A percentile compares a stretch with the other conserved stretches of the same genome.
These are phyloP conservation scores for Semibalanus balanoides DNA, from an alignment of 1,140 invertebrate species.

Conservation along the genomic window DNA sequence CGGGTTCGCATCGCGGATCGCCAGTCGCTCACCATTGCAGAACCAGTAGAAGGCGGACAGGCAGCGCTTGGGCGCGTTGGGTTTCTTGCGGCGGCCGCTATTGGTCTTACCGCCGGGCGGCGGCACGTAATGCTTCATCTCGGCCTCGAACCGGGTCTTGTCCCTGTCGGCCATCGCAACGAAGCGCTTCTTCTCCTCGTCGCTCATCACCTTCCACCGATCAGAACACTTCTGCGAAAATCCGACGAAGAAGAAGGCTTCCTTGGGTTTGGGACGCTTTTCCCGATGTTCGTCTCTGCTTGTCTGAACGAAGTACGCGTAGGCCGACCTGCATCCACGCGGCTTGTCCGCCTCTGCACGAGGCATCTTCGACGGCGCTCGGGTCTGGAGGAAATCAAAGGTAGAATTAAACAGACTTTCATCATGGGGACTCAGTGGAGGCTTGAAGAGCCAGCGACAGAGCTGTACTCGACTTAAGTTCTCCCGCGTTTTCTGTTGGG, in stretches of 20 bases:
- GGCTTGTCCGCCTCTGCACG: slow-evolving; percentile 61
- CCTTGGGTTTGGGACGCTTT: slow-evolving; percentile 96
- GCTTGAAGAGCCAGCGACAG: background rate
- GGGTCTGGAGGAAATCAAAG: background rate
- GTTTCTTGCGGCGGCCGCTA: slow-evolving; percentile 64
- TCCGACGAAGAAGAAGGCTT: slow-evolving; percentile 96
- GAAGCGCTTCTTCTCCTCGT: slow-evolving; percentile 97
- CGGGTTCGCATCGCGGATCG: slow-evolving; percentile 82
- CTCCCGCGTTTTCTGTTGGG: too few relatives aligned
- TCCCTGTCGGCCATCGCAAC: slow-evolving; percentile 98
- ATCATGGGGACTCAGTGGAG: background rate
- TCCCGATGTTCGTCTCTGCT: slow-evolving; percentile 98
- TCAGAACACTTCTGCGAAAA: slow-evolving; percentile 98
- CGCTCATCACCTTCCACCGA: slow-evolving; percentile 97
- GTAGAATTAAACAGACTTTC: background rate
- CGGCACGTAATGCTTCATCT: slow-evolving; percentile 92
- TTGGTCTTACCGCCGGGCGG: slow-evolving; percentile 61
- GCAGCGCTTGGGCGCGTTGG: slow-evolving; percentile 95
- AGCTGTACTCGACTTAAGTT: too few relatives aligned
- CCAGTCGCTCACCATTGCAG: slow-evolving; percentile 89
- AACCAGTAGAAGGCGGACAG: slow-evolving; percentile 99
- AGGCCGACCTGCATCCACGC: slow-evolving; percentile 94
- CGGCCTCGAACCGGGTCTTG: slow-evolving; percentile 85
- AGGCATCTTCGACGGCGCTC: slow-evolving; percentile 39
- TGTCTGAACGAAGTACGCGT: slow-evolving; percentile 98